Evolutionary conservation across 1,140 invertebrate species (phyloP).

Genomic region (Trichomalopsis sarcophagae): DNA sequence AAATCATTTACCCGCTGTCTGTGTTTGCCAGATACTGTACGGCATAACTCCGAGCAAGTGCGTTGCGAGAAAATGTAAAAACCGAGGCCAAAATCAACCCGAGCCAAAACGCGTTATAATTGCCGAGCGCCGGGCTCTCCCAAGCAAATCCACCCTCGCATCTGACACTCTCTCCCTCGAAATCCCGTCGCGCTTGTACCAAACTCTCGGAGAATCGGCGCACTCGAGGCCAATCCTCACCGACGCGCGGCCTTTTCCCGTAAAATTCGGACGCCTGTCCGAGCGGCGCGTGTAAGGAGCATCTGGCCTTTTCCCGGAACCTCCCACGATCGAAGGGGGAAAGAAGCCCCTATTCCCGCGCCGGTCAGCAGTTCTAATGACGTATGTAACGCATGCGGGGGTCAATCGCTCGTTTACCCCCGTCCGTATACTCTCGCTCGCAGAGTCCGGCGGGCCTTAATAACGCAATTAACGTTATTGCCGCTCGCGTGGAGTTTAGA

Average conservation of each 20-base stretch:
- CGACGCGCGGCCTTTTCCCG: neutral
- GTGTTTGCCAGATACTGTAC: neutral
- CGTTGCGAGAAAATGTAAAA: too few relatives aligned
- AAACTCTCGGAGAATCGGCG: neutral
- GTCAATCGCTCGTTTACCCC: constrained; percentile 63
- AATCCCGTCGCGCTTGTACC: neutral
- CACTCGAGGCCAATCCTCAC: neutral
- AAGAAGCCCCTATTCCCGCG: neutral
- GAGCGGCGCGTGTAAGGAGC: constrained; percentile 13
- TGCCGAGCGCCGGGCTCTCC: neutral
- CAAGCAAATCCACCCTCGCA: neutral
- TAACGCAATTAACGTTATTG: constrained; percentile 69
- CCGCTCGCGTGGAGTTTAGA: constrained; percentile 47
- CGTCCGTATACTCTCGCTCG: neutral
- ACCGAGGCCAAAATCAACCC: too few relatives aligned
- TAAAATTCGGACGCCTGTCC: neutral
- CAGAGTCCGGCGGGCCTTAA: constrained; percentile 54
- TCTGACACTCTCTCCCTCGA: neutral
- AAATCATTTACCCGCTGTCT: constrained; percentile 6
- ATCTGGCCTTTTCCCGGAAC: constrained; percentile 41
- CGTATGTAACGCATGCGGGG: constrained; percentile 64
- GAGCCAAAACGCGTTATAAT: too few relatives aligned
- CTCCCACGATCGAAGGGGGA: constrained; percentile 41
- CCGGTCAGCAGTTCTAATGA: constrained; percentile 61
- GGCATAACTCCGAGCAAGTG: too few relatives aligned